A percentile compares a stretch with the other conserved stretches of the same genome.
These are phyloP conservation scores for Apoderus coryli DNA, from an alignment of 2,888 invertebrate genomes.

Conservation along the genomic window DNA sequence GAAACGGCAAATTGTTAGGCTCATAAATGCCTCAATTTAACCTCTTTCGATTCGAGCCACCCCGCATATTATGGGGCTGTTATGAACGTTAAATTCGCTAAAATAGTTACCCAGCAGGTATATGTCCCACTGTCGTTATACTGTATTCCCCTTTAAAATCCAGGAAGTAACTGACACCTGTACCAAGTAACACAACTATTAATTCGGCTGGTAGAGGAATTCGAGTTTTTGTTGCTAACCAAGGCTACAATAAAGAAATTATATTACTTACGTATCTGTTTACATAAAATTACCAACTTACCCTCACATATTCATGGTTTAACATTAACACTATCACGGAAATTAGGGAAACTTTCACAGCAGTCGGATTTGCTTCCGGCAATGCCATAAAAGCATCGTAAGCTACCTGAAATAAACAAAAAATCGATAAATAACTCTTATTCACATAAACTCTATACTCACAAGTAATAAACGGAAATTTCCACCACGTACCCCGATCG, in stretches of 20 bases:
- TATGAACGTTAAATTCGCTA: no score
- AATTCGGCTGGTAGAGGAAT: conserved; percentile 78
- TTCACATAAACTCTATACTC: no score
- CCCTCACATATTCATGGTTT: no score
- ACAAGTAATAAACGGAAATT: conserved; percentile 51
- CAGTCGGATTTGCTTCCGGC: conserved; percentile 45
- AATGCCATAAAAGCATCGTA: conserved; percentile 37
- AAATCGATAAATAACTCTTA: no score
- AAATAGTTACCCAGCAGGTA: conserved; percentile 62
- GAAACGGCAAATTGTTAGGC: no score
- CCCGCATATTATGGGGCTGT: no score
- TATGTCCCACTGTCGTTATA: conserved; percentile 55
- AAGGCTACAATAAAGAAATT: conserved; percentile 47
- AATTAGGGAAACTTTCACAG: conserved; percentile 55
- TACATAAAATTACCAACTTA: no score
- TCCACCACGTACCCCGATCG: conserved; percentile 39
- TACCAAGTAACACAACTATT: conserved; percentile 58
- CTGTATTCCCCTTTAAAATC: conserved; percentile 42
- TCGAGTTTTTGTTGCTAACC: conserved; percentile 45
- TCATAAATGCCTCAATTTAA: no score
- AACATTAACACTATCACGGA: no score
- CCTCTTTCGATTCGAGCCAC: no score
- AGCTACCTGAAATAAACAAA: conserved; percentile 36
- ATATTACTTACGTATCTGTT: no score
- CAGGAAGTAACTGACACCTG: conserved; percentile 47